These are phyloP conservation scores for Eueremaeus valkanovi DNA, from an alignment of 2,888 invertebrate species.

Conservation along the genomic window DNA sequence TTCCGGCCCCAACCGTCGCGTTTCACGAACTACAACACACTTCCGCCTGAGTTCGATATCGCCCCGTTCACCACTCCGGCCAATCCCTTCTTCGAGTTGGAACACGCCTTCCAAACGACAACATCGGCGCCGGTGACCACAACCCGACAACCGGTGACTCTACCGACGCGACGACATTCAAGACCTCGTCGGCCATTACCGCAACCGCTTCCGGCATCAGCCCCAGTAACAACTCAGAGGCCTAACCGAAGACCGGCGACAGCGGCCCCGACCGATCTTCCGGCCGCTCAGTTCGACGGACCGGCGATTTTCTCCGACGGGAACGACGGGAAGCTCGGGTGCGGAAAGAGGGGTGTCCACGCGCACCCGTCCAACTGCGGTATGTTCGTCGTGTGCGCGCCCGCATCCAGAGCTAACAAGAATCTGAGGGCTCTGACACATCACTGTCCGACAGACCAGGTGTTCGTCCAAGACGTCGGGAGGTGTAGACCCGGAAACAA, in stretches of 20 bases:
- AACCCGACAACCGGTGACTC: conserved; percentile 41
- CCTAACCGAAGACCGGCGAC: conserved; percentile 40
- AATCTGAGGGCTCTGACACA: conserved; percentile 46
- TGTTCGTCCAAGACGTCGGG: conserved; percentile 47
- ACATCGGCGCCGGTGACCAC: conserved; percentile 37
- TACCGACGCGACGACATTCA: conserved; percentile 39
- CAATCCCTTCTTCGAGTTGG: conserved; percentile 42
- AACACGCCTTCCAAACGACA: background rate
- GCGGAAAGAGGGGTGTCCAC: conserved; percentile 83
- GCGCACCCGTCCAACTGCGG: conserved; percentile 84
- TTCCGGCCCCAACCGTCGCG: conserved; percentile 31
- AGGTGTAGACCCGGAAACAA: conserved; percentile 48
- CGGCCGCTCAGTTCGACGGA: conserved; percentile 41
- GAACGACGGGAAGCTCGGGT: conserved; percentile 70
- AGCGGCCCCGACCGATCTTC: conserved; percentile 36
- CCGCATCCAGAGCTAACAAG: conserved; percentile 43
- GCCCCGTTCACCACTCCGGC: conserved; percentile 41
- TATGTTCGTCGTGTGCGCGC: conserved; percentile 84
- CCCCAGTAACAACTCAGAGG: conserved; percentile 42
- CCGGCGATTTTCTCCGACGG: conserved; percentile 54
- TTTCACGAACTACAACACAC: conserved; percentile 41
- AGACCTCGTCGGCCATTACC: conserved; percentile 34
- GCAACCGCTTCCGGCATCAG: conserved; percentile 34
- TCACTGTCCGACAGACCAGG: conserved; percentile 48
- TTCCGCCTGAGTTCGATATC: conserved; percentile 41